Evolutionary conservation across 2,797 vertebrate species (phyloP).

Genomic region (Eutrigla gurnardus): DNA sequence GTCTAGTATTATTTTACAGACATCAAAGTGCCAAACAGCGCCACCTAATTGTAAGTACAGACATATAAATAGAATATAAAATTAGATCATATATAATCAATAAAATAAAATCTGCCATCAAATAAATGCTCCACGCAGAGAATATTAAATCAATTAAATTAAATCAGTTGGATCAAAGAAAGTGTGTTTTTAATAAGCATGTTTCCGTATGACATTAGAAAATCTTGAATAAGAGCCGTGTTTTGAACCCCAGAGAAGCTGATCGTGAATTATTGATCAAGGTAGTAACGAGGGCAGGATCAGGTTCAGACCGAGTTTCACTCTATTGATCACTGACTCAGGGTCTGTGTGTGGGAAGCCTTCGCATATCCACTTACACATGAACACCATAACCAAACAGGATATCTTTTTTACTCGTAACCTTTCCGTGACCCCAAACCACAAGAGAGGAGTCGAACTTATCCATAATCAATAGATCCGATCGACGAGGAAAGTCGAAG

Average conservation of each 20-base stretch:
- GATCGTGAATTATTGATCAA: slow-evolving; percentile 52
- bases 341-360: neutral
- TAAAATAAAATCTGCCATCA: too few relatives aligned
- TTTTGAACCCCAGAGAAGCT: neutral
- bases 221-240: neutral
- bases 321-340: slow-evolving; percentile 11
- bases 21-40: too few relatives aligned
- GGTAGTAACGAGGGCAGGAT: slow-evolving; percentile 9
- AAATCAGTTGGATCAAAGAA: neutral
- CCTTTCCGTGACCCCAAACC: slow-evolving; percentile 24
- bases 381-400: slow-evolving; percentile 26
- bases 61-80: too few relatives aligned
- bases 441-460: neutral
- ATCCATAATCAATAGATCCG: slow-evolving; percentile 46
- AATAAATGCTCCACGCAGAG: too few relatives aligned
- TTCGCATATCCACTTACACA: slow-evolving; percentile 1
- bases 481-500: slow-evolving; percentile 23
- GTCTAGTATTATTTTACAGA: neutral
- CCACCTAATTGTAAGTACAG: too few relatives aligned
- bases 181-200: neutral
- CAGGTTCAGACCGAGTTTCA: slow-evolving; percentile 26
- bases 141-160: too few relatives aligned
- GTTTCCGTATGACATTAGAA: neutral
- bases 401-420: slow-evolving; percentile 16
- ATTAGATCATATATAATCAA: too few relatives aligned